Base-by-base conservation (phyloP, 2,113 vertebrate species). In the Grammomys dolichurus region DNA sequence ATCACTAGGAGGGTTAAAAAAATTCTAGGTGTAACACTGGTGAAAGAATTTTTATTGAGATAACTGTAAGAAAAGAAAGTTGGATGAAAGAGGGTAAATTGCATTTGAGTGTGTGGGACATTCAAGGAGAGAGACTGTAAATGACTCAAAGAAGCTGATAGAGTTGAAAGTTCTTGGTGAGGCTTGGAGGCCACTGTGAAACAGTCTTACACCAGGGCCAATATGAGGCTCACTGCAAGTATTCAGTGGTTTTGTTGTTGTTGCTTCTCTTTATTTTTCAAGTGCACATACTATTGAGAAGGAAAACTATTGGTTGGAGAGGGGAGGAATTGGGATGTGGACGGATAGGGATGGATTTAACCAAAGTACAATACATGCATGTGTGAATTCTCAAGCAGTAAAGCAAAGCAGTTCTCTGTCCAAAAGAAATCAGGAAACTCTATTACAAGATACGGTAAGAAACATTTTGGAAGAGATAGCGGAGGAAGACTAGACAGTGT, bases 11-110 rank as follows among this genome's bases (percentile, higher is more conserved):
- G 86, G 22, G 14, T 91, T 89, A 31, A 36, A 87, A 96, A 93
- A 75, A 80, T n/a, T 70, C 56, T 88, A n/a, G 46, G 16, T 19
- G 26, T n/a, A 28, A 84, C 28, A 8, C 40, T 69, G 87, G 26
- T 48, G 13, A 70, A 46, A 80, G 31, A 73, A 84, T 89, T 96
- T 91, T 17, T 73, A 19, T 19, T 13, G 24, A 14, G 36, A 82
- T 93, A 54, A 69, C 76, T 93, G 69, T 80, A 86, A 54, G 81
- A 94, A n/a, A 94, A 40, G 13, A 78, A 58, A 3, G 56, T 69
- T 92, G 17, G n/a, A 73, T 58, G 67, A 88, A 89, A 24, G 73
- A 60, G 26, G 36, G 20, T 36, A 77, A 46, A 80, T 24, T 72
- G 1, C 46, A 40, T 67, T 89, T 56, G 46, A 51, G 54, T 82